phyloP scores from a whole-genome alignment of 1,140 invertebrate genomes.

The Diachasma alloeum region DNA sequence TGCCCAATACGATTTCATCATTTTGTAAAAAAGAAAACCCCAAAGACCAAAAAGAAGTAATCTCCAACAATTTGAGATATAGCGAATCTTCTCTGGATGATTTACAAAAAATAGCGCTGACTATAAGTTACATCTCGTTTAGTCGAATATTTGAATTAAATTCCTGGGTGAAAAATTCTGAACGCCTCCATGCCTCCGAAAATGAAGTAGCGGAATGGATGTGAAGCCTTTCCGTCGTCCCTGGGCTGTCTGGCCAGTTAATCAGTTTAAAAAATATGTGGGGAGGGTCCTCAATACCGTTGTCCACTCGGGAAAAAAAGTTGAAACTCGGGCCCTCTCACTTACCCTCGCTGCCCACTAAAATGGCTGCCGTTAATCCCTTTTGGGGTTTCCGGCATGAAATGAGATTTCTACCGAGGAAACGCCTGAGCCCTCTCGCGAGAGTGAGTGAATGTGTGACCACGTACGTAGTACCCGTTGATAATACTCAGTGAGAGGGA shows the following conservation, averaged over 20 bases:
- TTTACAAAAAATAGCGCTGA: background rate
- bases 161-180: background rate
- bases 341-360: slow-evolving; percentile 36
- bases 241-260: slow-evolving; percentile 45
- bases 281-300: background rate
- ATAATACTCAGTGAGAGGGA: background rate
- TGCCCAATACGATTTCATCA: too few relatives aligned
- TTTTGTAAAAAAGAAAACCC: too few relatives aligned
- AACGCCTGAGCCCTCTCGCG: slow-evolving; percentile 32
- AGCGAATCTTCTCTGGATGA: too few relatives aligned
- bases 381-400: slow-evolving; percentile 55
- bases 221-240: slow-evolving; percentile 46
- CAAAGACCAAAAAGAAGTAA: too few relatives aligned
- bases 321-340: slow-evolving; percentile 50
- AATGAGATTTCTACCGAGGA: slow-evolving; percentile 58
- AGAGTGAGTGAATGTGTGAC: slow-evolving; percentile 16
- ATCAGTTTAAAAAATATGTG: slow-evolving; percentile 59
- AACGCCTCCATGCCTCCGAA: background rate
- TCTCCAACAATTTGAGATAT: too few relatives aligned
- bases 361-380: slow-evolving; percentile 59
- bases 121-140: background rate
- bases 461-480: background rate
- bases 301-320: slow-evolving; percentile 45
- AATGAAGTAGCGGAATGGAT: slow-evolving; percentile 12
- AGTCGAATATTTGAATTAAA: background rate